Evolutionary conservation across 30 jellyfish, hydroid and myxozoan genomes (phyloP).

Genomic region (Aurelia sp.): DNA sequence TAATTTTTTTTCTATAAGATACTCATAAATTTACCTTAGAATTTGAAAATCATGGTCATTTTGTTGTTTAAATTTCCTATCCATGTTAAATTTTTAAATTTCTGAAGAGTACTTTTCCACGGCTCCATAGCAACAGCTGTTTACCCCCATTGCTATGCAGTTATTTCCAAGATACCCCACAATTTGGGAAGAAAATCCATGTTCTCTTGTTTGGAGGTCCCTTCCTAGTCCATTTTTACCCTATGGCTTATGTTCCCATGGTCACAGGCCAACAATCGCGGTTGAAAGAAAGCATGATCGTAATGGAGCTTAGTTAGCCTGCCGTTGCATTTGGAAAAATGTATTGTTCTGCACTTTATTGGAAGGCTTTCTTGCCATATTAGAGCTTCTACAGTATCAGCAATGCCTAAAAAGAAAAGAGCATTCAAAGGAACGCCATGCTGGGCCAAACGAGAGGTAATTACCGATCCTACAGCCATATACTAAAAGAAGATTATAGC

Average conservation of each 20-base stretch:
- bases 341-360: too few relatives aligned
- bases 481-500: too few relatives aligned
- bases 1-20: neutral
- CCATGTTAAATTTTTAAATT: neutral
- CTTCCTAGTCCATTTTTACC: neutral
- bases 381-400: too few relatives aligned
- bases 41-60: neutral
- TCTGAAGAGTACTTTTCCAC: neutral
- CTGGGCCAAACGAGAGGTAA: neutral
- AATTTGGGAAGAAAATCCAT: neutral
- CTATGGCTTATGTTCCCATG: neutral
- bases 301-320: too few relatives aligned
- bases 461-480: neutral
- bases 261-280: neutral
- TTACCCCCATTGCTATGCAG: neutral
- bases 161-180: neutral
- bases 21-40: neutral
- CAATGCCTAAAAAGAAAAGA: neutral
- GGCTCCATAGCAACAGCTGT: neutral
- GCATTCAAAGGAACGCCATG: neutral
- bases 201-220: neutral
- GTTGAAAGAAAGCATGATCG: neutral
- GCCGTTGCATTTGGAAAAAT: too few relatives aligned
- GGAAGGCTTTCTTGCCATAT: too few relatives aligned
- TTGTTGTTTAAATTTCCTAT: neutral